Percentiles rank a stretch among this genome's conserved stretches.
Evolutionary conservation across 2,888 invertebrate genomes (phyloP).

Genomic region (Orchestes rusci): DNA sequence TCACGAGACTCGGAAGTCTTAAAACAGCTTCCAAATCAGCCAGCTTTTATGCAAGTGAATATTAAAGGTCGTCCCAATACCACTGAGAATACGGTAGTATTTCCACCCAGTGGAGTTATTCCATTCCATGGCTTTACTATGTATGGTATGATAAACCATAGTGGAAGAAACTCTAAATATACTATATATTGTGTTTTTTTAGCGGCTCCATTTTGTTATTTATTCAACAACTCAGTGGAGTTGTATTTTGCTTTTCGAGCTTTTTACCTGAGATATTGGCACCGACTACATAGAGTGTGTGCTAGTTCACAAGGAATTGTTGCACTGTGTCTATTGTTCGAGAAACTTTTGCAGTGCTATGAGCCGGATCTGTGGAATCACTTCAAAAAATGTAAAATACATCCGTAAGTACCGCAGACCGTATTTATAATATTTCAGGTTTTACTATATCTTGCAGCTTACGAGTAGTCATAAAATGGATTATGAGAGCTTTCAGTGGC

Average conservation of each 20-base stretch:
- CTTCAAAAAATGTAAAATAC: conserved; percentile 78
- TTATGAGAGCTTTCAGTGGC: conserved; percentile 94
- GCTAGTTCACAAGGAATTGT: conserved; percentile 92
- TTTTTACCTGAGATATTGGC: conserved; percentile 88
- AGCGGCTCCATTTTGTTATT: conserved; percentile 93
- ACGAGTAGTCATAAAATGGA: conserved; percentile 90
- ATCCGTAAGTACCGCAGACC: conserved; percentile 66
- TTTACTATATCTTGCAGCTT: conserved; percentile 50
- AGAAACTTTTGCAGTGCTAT: conserved; percentile 80
- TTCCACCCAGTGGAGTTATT: conserved; percentile 91
- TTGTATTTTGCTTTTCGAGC: conserved; percentile 87
- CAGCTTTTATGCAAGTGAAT: conserved; percentile 62
- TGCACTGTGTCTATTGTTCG: conserved; percentile 81
- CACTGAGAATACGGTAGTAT: conserved; percentile 64
- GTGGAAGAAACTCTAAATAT: not conserved
- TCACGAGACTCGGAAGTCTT: conserved; percentile 80
- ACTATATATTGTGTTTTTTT: not conserved
- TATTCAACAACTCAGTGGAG: conserved; percentile 80
- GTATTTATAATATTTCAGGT: not conserved
- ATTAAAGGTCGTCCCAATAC: conserved; percentile 64
- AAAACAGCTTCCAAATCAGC: conserved; percentile 58
- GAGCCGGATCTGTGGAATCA: conserved; percentile 90
- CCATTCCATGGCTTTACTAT: conserved; percentile 97
- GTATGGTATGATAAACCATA: conserved; percentile 64
- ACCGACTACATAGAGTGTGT: conserved; percentile 84